phyloP scores from a whole-genome alignment of 2,888 invertebrate species.

The Acholoe squamosa region DNA sequence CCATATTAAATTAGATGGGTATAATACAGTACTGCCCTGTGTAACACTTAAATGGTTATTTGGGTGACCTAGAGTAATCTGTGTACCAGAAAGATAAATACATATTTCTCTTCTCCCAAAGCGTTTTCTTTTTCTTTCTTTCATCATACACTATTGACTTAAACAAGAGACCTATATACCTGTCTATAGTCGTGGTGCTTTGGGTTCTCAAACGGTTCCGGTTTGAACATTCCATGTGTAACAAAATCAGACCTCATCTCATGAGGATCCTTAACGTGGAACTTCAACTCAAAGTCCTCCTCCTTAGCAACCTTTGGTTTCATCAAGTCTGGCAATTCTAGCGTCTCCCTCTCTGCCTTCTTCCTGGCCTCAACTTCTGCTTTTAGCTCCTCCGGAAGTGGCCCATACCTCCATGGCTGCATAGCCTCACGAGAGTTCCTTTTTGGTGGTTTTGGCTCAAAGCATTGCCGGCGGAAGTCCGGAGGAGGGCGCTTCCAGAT shows the following conservation, averaged over 20 bases:
- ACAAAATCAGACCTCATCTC: constrained; percentile 79
- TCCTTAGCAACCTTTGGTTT: constrained; percentile 66
- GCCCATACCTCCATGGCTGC: constrained; percentile 80
- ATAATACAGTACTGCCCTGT: too few relatives aligned
- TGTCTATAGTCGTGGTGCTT: constrained; percentile 80
- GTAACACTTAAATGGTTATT: too few relatives aligned
- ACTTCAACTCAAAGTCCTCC: constrained; percentile 73
- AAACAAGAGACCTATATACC: too few relatives aligned
- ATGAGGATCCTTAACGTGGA: constrained; percentile 76
- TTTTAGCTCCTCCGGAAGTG: constrained; percentile 35
- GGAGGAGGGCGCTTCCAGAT: constrained; percentile 81
- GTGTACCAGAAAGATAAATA: too few relatives aligned
- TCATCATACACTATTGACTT: too few relatives aligned
- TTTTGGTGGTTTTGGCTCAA: constrained; percentile 79
- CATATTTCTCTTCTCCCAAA: too few relatives aligned
- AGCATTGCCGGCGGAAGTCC: constrained; percentile 78
- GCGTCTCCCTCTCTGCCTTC: constrained; percentile 58
- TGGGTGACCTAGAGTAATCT: too few relatives aligned
- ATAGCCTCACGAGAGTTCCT: constrained; percentile 80
- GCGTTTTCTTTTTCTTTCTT: too few relatives aligned
- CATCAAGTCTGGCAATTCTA: constrained; percentile 70
- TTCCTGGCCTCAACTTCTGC: constrained; percentile 72
- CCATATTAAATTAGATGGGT: too few relatives aligned
- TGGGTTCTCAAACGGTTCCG: constrained; percentile 75
- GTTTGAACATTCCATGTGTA: constrained; percentile 74